phyloP scores from a whole-genome alignment of 2,888 invertebrate genomes.

The Zelleria hepariella region DNA sequence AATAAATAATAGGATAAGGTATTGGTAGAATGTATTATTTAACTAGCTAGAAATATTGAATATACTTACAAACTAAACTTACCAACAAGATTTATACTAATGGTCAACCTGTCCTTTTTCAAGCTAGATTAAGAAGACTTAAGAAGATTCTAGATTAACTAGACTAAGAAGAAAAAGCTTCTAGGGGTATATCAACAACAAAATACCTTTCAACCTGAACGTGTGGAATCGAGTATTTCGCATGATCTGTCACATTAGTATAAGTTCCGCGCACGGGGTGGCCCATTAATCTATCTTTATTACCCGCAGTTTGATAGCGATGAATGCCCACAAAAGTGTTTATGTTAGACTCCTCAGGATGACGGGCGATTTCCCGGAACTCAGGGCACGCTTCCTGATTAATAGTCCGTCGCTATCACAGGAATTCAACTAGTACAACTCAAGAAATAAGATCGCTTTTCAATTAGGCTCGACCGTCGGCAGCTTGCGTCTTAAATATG shows the following conservation, averaged over 20 bases:
- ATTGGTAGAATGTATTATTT: too few species aligned
- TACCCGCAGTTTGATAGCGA: slow-evolving; percentile 51
- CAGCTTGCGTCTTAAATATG: background rate
- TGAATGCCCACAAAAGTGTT: slow-evolving; percentile 53
- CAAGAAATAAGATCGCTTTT: background rate
- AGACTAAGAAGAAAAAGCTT: too few species aligned
- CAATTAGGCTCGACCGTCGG: background rate
- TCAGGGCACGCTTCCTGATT: slow-evolving; percentile 2
- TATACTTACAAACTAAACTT: too few species aligned
- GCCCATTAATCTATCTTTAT: slow-evolving; percentile 61
- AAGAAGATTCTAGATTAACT: too few species aligned
- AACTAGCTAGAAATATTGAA: too few species aligned
- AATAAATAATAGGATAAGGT: too few species aligned
- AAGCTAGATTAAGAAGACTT: too few species aligned
- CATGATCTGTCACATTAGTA: background rate
- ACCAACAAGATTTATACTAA: too few species aligned
- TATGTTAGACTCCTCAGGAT: slow-evolving; percentile 33
- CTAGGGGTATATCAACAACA: too few species aligned
- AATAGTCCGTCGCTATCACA: background rate
- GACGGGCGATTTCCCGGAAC: slow-evolving; percentile 29
- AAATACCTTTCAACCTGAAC: too few species aligned
- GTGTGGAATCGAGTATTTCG: background rate
- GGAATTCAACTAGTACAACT: background rate
- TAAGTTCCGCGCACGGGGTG: slow-evolving; percentile 13
- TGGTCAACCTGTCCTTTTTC: too few species aligned